A percentile compares a stretch with the other conserved stretches of the same genome.
These are phyloP conservation scores for Ceriagrion tenellum DNA, from an alignment of 2,888 invertebrate species.

Conservation along the genomic window DNA sequence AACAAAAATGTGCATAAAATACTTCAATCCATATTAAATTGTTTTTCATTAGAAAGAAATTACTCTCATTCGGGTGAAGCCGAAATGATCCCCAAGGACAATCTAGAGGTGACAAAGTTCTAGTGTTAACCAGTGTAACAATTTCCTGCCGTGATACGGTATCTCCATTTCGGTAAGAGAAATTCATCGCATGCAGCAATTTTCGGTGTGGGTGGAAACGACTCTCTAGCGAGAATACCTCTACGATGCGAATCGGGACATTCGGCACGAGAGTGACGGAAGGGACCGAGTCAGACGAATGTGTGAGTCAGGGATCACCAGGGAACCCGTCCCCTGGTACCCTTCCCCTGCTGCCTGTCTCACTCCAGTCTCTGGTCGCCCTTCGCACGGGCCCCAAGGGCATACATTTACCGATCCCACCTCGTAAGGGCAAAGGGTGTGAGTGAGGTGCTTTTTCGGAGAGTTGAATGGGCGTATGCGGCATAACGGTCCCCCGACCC, in stretches of 20 bases:
- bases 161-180: too few relatives aligned
- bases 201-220: too few relatives aligned
- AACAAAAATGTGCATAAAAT: too few relatives aligned
- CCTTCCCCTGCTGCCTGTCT: not conserved
- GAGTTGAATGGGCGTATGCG: conserved; percentile 51
- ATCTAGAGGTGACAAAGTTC: too few relatives aligned
- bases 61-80: too few relatives aligned
- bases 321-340: not conserved
- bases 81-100: too few relatives aligned
- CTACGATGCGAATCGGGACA: not conserved
- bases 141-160: too few relatives aligned
- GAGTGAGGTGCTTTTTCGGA: conserved; percentile 12
- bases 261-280: not conserved
- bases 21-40: too few relatives aligned
- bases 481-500: conserved; percentile 42
- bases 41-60: too few relatives aligned
- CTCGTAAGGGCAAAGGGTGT: not conserved
- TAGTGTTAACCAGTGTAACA: too few relatives aligned
- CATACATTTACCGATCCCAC: not conserved
- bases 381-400: not conserved
- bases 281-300: not conserved
- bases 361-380: not conserved
- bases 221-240: too few relatives aligned
- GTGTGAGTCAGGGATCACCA: not conserved
- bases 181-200: too few relatives aligned